These are phyloP conservation scores for Amblyornis subalaris DNA, from an alignment of 2,113 vertebrate species.

Conservation along the genomic window DNA sequence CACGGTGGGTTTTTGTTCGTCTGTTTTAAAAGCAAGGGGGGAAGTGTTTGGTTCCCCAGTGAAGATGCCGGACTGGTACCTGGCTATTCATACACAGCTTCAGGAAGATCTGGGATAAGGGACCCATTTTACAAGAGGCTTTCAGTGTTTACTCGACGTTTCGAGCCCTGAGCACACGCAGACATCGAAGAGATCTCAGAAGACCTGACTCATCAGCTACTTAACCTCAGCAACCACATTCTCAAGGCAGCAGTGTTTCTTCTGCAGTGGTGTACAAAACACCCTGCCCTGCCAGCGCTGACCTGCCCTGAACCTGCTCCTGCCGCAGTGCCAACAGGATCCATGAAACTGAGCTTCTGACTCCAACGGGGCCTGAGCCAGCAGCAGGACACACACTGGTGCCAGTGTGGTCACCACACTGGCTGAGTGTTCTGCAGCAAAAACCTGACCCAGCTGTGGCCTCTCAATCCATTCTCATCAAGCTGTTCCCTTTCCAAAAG, in stretches of 20 bases:
- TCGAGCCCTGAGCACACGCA: not conserved
- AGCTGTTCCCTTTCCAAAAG: not conserved
- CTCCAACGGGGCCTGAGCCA: not conserved
- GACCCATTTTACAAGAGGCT: not conserved
- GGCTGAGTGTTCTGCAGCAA: not conserved
- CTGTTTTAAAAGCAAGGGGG: not conserved
- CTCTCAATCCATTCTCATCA: not conserved
- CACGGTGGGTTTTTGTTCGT: not conserved
- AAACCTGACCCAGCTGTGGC: not conserved
- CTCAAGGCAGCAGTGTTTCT: not conserved
- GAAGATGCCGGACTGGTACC: not conserved
- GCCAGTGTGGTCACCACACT: not conserved
- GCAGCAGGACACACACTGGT: not conserved
- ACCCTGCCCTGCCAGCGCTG: not conserved
- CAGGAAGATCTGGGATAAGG: not conserved
- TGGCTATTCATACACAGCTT: not conserved
- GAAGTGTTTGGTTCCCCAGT: not conserved
- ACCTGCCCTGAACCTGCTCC: not conserved
- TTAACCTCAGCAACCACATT: not conserved
- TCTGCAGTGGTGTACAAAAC: not conserved
- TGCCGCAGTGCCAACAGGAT: not conserved
- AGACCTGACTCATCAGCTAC: conserved; percentile 1
- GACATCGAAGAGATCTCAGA: not conserved
- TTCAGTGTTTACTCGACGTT: not conserved
- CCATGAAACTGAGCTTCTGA: not conserved